A percentile compares a stretch with the other conserved stretches of the same genome.
phyloP scores from a whole-genome alignment of 2,797 vertebrate genomes.

The Sebastes minor region DNA sequence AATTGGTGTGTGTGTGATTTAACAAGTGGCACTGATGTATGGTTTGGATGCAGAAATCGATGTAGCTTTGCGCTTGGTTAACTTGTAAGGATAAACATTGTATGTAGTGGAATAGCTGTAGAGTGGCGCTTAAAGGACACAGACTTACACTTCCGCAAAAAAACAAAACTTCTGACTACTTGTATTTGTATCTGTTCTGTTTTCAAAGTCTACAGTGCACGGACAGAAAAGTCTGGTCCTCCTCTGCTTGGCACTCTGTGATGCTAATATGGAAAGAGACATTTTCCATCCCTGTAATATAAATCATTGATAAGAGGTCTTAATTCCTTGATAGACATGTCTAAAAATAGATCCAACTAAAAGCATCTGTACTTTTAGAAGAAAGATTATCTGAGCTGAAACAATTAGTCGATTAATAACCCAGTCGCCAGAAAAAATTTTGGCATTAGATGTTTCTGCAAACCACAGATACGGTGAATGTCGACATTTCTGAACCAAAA shows the following conservation, averaged over 20 bases:
- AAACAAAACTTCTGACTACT: neutral
- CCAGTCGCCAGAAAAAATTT: too few species aligned
- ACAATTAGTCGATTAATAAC: neutral
- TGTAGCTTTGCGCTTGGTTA: neutral
- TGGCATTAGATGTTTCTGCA: too few species aligned
- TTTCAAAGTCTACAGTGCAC: neutral
- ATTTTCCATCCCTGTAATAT: neutral
- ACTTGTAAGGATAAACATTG: neutral
- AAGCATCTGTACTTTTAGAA: neutral
- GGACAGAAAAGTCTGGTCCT: neutral
- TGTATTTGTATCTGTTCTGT: neutral
- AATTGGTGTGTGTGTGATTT: constrained; percentile 7
- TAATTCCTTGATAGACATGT: neutral
- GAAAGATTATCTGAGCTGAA: neutral
- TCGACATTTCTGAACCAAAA: too few species aligned
- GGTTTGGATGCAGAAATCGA: constrained; percentile 20
- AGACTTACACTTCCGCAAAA: neutral
- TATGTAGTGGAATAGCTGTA: neutral
- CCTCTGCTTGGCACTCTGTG: neutral
- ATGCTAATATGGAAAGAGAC: neutral
- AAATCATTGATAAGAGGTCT: constrained; percentile 28
- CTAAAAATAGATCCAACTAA: constrained; percentile 20
- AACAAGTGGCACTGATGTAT: constrained; percentile 33
- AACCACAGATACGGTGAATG: too few species aligned
- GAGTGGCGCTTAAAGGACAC: neutral